Evolutionary conservation across 2,888 invertebrate genomes (phyloP), one percentile per base, ranked within the genome.

Genomic region (Galerucella pusilla): DNA sequence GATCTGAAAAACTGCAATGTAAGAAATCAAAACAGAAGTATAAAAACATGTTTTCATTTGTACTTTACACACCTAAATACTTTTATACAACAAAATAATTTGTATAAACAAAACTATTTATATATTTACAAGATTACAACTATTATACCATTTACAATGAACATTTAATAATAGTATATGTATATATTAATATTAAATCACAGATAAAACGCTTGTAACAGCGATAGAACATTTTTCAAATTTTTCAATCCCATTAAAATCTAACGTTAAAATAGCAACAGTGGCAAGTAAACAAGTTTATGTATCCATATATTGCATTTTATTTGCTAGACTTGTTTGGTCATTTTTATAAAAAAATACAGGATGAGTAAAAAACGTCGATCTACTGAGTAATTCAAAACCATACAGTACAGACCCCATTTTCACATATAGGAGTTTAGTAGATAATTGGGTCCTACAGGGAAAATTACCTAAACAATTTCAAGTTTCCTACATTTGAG

Each of bases 181-280:
- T 20, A 35, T n/a, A 45, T 65, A 65, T 45, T 46, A 45, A 45
- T 65, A 45, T 45, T 63, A 64, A 70, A 70, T 70, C 70, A 70
- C 70, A 70, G 70, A 70, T 70, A 70, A 70, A 70, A 70, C 70
- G 70, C 70, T 10, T 64, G 7, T 64, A 63, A 54, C 70, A 70
- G 70, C 70, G 28, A 63, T n/a, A 60, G 28, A 52, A 67, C n/a
- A 20, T 52, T 25, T 25, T 20, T 16, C 64, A n/a, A 65, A 57
- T 57, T 16, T 52, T 57, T 20, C 9, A 57, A 16, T n/a, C 14
- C n/a, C 54, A 57, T 57, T 16, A 57, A 20, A 57, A 57, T 57
- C 16, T 16, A 57, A 57, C 20, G 16, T 57, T 57, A 57, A 57
- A 16, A 16, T 57, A 20, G 20, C 57, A 16, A 57, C 20, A 65